A percentile compares a stretch with the other conserved stretches of the same genome.
phyloP scores from a whole-genome alignment of 1,140 invertebrate genomes.

The Gonioctena quinquepunctata region DNA sequence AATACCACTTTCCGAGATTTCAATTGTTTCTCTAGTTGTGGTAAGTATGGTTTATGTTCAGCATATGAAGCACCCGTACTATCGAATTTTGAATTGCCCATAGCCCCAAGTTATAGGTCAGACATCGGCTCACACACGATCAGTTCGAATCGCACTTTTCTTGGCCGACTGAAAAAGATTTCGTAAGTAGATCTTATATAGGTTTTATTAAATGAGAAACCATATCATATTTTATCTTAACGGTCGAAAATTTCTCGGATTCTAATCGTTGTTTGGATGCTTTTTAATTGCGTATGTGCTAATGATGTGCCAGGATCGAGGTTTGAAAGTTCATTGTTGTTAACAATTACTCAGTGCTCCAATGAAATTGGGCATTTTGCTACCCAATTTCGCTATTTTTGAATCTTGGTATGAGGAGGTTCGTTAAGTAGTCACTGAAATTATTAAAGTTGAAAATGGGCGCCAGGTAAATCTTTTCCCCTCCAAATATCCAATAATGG shows the following conservation, averaged over 20 bases:
- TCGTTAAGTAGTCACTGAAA: too few species aligned
- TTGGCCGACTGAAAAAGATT: conserved; percentile 7
- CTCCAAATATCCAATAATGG: too few species aligned
- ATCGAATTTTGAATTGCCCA: conserved; percentile 10
- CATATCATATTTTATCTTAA: conserved; percentile 1
- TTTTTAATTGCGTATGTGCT: neutral
- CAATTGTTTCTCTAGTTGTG: too few species aligned
- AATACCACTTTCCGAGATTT: too few species aligned
- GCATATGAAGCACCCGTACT: conserved; percentile 2
- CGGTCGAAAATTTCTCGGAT: neutral
- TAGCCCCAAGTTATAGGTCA: conserved; percentile 13
- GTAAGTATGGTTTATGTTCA: too few species aligned
- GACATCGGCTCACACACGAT: conserved; percentile 11
- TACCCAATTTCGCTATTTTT: too few species aligned
- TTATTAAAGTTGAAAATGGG: too few species aligned
- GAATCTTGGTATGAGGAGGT: too few species aligned
- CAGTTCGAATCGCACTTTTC: conserved; percentile 13
- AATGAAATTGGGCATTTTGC: too few species aligned
- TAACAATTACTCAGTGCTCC: too few species aligned
- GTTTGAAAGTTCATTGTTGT: neutral
- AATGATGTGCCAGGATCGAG: neutral
- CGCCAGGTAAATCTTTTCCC: too few species aligned
- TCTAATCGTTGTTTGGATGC: neutral
- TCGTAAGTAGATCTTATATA: conserved; percentile 17
- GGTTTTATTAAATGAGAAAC: neutral